phyloP scores from a whole-genome alignment of 2,113 vertebrate species.

The Phyllostomus hastatus region DNA sequence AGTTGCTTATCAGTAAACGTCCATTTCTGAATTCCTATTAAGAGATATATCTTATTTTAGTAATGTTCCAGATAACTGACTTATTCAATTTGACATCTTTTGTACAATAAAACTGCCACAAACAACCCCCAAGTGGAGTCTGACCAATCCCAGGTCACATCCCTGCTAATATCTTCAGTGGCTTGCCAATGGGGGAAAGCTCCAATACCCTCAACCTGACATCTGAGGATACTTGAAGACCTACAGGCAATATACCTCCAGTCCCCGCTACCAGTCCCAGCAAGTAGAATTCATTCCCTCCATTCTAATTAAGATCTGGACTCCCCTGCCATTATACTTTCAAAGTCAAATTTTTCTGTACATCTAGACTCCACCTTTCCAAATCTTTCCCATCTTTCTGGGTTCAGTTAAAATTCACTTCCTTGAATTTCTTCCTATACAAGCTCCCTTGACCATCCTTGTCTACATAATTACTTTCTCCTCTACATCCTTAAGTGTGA shows the following conservation, averaged over 20 bases:
- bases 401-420: background rate
- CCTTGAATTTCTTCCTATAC: too few species aligned
- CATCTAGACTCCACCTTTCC: background rate
- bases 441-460: background rate
- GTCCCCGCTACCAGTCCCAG: too few species aligned
- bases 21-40: constrained; percentile 44
- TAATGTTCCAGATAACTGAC: constrained; percentile 3
- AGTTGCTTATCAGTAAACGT: constrained; percentile 46
- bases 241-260: background rate
- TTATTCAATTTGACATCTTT: constrained; percentile 30
- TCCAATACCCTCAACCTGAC: background rate
- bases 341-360: background rate
- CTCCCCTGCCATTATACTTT: background rate
- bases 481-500: background rate
- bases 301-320: background rate
- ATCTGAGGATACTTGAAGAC: background rate
- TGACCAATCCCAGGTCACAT: background rate
- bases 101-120: background rate
- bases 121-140: background rate
- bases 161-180: background rate
- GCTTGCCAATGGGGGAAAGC: background rate
- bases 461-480: background rate
- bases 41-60: constrained; percentile 37
- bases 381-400: background rate
- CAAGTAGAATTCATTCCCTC: background rate